Base-by-base conservation (phyloP, 2,888 invertebrate species). In the Troides aeacus region DNA sequence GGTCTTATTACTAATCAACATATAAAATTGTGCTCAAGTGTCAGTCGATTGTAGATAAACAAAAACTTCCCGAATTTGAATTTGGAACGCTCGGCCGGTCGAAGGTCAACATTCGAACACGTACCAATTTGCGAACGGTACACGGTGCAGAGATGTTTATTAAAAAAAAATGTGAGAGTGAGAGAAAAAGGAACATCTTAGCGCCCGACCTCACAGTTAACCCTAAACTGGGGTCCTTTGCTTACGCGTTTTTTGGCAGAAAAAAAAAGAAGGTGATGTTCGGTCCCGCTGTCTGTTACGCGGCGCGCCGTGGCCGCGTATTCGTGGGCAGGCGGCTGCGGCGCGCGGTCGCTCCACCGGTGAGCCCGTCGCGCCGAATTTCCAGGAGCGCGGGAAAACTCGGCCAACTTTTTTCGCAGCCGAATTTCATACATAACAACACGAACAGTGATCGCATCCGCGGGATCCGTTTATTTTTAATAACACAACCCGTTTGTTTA, bases 311-410 rank as follows among this genome's bases (percentile, higher is more conserved):
- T 21, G 21, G 21, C 21, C 21, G 21, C 21, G 21, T 90, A 92
- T 90, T 92, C 90, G 88, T 85, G 79, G 86, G 86, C 87, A 80
- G 78, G 83, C 89, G 88, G 86, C 85, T 87, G 90, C 81, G 80
- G 82, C 83, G 90, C 78, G 80, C 90, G 90, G 91, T 88, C 92
- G 89, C 83, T 79, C 81, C 76, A 78, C 77, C 74, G 81, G 76
- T 75, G 71, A 73, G 82, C 83, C 71, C 71, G 73, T 69, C 76
- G 78, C 80, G 76, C 78, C 76, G 73, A 84, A 82, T 77, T 80
- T 81, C 80, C 86, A 81, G 85, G 83, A 88, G 85, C 90, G 90
- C 90, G 91, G 90, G 88, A 90, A 89, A 90, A 84, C 83, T 84
- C 85, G 81, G 82, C 18, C 76, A 76, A 81, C 75, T 74, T 78